Percentiles rank a stretch among this genome's conserved stretches.
Conservation (phyloP, 2,113 vertebrate species). For the Miniopterus natalensis region DNA sequence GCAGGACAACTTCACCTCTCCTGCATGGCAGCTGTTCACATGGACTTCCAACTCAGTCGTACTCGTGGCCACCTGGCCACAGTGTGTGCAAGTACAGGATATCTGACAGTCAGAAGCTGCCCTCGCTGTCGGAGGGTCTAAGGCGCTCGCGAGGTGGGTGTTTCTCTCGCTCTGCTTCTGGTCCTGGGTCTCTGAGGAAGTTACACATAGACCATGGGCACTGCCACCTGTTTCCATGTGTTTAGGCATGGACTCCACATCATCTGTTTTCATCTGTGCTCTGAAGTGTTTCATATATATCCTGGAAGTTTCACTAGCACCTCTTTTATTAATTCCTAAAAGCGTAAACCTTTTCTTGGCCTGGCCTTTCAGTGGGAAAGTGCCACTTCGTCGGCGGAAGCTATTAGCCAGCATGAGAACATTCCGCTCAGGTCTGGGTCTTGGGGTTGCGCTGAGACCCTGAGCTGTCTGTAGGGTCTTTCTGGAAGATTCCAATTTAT, state of each 20-base stretch:
- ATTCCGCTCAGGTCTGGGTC: constrained; percentile 80
- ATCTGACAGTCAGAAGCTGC: constrained; percentile 52
- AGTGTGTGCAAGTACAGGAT: constrained; percentile 85
- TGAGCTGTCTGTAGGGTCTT: constrained; percentile 61
- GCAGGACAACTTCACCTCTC: constrained; percentile 86
- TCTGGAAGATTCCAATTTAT: constrained; percentile 59
- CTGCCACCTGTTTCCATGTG: constrained; percentile 39
- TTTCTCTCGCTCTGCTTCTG: constrained; percentile 44
- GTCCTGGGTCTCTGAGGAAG: constrained; percentile 57
- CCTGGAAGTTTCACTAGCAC: constrained; percentile 72
- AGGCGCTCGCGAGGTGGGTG: background rate
- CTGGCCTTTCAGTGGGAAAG: constrained; percentile 85
- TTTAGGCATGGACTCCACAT: background rate
- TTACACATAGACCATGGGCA: background rate
- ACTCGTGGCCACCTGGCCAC: constrained; percentile 88
- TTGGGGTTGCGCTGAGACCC: constrained; percentile 35
- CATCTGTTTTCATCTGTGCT: constrained; percentile 65
- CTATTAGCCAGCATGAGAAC: constrained; percentile 65
- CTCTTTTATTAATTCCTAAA: constrained; percentile 84
- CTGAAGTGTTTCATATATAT: constrained; percentile 53
- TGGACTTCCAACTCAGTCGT: constrained; percentile 87
- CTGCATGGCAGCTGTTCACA: constrained; percentile 85
- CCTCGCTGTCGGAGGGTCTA: constrained; percentile 52
- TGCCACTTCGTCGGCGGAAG: constrained; percentile 80
- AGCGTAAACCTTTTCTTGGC: constrained; percentile 86